Evolutionary conservation across 2,888 invertebrate genomes (phyloP), one percentile per base, ranked within the genome.

Genomic region (Flexamia atlantica): DNA sequence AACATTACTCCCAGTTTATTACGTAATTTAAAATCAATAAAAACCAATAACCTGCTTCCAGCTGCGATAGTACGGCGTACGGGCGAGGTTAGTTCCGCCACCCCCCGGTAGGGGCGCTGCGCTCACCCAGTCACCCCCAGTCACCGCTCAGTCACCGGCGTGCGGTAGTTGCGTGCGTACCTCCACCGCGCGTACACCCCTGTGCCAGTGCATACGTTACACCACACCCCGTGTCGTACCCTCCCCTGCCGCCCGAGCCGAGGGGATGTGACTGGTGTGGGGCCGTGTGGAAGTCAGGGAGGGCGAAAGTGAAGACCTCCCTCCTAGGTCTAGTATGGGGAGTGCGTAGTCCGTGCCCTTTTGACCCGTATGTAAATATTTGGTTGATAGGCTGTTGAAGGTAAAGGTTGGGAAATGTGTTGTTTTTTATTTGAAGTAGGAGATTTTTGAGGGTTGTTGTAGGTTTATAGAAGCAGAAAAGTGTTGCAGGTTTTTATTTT

Each of bases 1-100:
- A 30, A n/a, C n/a, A n/a, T n/a, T n/a, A n/a, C n/a, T n/a, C n/a
- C n/a, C 64, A 64, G 64, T 64, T 64, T 64, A 64, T 64, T 64
- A 64, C 30, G 64, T 30, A 64, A 64, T 64, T 64, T 64, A 30
- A 64, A 64, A 64, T 64, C 64, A 64, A 64, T 64, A 64, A 64
- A 64, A 64, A 64, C 12, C 64, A 64, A 64, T 64, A 64, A 30
- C 64, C 0, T 28, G 28, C 64, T 17, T 30, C 64, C 28, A 28
- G 30, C 64, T 17, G 57, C 57, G 57, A 57, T 57, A 46, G 7
- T 17, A 28, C 64, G 23, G 64, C 14, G 64, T 5, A 0, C n/a
- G 25, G 28, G 64, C 14, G 46, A 5, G 28, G 64, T 64, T 57
- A 20, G 57, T 57, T 57, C 5, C 57, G 57, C 20, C 57, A 57